Conservation (phyloP, 1,140 invertebrate species). For the Acromyrmex heyeri region DNA sequence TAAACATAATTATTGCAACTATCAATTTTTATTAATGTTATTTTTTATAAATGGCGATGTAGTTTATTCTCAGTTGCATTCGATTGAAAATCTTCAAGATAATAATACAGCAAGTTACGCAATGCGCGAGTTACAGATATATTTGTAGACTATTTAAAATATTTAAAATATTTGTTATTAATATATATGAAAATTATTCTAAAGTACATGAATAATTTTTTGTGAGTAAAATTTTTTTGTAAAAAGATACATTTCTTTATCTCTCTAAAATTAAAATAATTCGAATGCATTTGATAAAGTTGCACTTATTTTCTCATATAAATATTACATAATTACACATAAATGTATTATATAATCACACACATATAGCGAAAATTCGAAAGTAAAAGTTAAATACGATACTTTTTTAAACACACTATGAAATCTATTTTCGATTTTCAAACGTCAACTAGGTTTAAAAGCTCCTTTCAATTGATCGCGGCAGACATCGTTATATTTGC, state of each 20-base stretch:
- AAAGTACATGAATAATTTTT: background rate
- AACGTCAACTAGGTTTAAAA: conserved; percentile 2
- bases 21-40: background rate
- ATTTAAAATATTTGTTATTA: background rate
- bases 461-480: background rate
- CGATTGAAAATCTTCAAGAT: background rate
- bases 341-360: background rate
- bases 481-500: conserved; percentile 23
- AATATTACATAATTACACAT: background rate
- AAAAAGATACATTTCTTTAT: background rate
- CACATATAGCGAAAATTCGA: background rate
- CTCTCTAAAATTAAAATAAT: background rate
- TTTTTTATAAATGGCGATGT: background rate
- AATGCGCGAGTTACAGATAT: background rate
- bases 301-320: background rate
- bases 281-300: background rate
- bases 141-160: background rate
- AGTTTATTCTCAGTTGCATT: background rate
- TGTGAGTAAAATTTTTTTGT: background rate
- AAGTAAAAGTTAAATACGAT: background rate
- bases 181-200: background rate
- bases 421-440: conserved; percentile 17
- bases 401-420: background rate
- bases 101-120: background rate
- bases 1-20: background rate